These are phyloP conservation scores for Hemibagrus wyckioides DNA, from an alignment of 2,113 vertebrate species.

Conservation along the genomic window DNA sequence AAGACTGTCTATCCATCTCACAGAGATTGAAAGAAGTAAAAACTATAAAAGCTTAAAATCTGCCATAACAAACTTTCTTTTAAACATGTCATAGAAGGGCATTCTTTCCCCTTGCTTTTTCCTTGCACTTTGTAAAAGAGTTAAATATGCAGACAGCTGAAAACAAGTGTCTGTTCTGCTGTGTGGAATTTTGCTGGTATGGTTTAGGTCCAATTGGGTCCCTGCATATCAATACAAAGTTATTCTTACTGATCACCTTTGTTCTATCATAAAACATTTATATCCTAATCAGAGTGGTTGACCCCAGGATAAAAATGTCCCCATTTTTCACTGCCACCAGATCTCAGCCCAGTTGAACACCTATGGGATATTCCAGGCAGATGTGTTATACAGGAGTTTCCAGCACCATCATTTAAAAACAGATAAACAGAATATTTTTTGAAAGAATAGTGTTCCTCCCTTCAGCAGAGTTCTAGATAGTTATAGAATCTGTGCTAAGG, in stretches of 20 bases:
- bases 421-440: not conserved
- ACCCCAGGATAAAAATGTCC: not conserved
- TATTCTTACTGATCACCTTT: too few species aligned
- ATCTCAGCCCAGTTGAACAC: not conserved
- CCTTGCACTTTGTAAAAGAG: not conserved
- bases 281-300: not conserved
- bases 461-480: not conserved
- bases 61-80: not conserved
- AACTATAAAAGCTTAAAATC: not conserved
- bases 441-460: not conserved
- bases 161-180: not conserved
- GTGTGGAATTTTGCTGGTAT: not conserved
- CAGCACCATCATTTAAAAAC: not conserved
- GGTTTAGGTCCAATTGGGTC: not conserved
- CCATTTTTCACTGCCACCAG: not conserved
- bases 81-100: not conserved
- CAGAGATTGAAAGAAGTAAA: not conserved
- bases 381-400: not conserved
- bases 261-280: not conserved
- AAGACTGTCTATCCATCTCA: slow-evolving; percentile 48
- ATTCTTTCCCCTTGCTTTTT: not conserved
- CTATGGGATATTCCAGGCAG: not conserved
- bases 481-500: not conserved
- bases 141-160: not conserved
- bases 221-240: not conserved